Percentiles rank a stretch among this genome's conserved stretches.
Evolutionary conservation across 2,888 invertebrate genomes (phyloP).

Genomic region (Drosophila multiciliata): DNA sequence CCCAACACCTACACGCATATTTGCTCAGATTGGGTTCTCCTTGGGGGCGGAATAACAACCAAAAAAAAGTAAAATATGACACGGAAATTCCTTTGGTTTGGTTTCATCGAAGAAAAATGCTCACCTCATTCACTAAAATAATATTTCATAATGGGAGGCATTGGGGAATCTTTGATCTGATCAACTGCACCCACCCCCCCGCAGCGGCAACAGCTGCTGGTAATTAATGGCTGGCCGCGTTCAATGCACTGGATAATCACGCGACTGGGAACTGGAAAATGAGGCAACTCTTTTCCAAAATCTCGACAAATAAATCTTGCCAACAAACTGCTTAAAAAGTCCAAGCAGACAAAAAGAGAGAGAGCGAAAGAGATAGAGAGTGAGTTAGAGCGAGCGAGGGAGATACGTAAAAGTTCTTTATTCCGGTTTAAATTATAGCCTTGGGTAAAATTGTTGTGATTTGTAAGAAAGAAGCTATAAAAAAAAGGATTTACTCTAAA

Average conservation of each 20-base stretch:
- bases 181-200: background rate
- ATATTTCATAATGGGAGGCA: conserved; percentile 73
- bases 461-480: conserved; percentile 33
- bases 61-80: conserved; percentile 41
- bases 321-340: conserved; percentile 49
- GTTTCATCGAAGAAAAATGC: conserved; percentile 42
- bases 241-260: conserved; percentile 81
- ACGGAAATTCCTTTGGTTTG: conserved; percentile 52
- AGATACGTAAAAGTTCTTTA: conserved; percentile 47
- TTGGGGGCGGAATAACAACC: background rate
- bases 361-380: background rate
- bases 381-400: background rate
- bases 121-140: conserved; percentile 45
- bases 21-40: background rate
- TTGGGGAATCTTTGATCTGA: conserved; percentile 22
- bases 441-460: conserved; percentile 59
- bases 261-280: conserved; percentile 57
- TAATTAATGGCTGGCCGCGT: conserved; percentile 79
- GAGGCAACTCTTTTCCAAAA: conserved; percentile 71
- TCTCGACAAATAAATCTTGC: conserved; percentile 75
- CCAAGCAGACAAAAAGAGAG: conserved; percentile 10
- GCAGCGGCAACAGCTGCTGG: conserved; percentile 68
- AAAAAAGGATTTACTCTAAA: conserved; percentile 23
- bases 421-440: conserved; percentile 65
- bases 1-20: conserved; percentile 54